These are phyloP conservation scores for Anthopleura sola DNA, from an alignment of 64 coral and sea anemone genomes.

Conservation along the genomic window DNA sequence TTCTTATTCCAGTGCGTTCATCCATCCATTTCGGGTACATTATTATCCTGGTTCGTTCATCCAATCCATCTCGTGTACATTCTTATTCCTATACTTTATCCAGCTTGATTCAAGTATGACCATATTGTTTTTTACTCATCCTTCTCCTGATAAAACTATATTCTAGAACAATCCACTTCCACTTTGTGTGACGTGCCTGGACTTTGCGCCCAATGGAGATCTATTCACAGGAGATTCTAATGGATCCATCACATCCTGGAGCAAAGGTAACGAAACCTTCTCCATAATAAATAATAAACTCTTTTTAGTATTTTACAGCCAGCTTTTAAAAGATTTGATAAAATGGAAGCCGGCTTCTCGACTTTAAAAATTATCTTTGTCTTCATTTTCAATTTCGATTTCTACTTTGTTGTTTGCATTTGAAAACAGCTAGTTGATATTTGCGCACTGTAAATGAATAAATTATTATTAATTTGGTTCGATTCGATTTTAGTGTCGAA, in stretches of 20 bases:
- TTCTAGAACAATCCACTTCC: constrained; percentile 65
- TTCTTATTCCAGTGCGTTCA: too few relatives aligned
- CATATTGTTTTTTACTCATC: background rate
- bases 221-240: constrained; percentile 79
- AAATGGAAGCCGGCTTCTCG: background rate
- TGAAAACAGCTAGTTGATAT: too few relatives aligned
- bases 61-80: too few relatives aligned
- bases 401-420: background rate
- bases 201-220: constrained; percentile 81
- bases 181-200: constrained; percentile 79
- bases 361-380: background rate
- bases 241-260: constrained; percentile 78
- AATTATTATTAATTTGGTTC: too few relatives aligned
- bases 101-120: background rate
- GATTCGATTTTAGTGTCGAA: constrained; percentile 65
- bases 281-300: too few relatives aligned
- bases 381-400: background rate
- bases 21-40: too few relatives aligned
- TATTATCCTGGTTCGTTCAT: too few relatives aligned
- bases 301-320: too few relatives aligned
- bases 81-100: too few relatives aligned
- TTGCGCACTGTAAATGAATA: too few relatives aligned
- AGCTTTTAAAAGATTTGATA: too few relatives aligned
- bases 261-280: constrained; percentile 56
- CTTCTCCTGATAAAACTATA: background rate